Conservation (phyloP, 2,888 invertebrate species). For the Abrostola tripartita region DNA sequence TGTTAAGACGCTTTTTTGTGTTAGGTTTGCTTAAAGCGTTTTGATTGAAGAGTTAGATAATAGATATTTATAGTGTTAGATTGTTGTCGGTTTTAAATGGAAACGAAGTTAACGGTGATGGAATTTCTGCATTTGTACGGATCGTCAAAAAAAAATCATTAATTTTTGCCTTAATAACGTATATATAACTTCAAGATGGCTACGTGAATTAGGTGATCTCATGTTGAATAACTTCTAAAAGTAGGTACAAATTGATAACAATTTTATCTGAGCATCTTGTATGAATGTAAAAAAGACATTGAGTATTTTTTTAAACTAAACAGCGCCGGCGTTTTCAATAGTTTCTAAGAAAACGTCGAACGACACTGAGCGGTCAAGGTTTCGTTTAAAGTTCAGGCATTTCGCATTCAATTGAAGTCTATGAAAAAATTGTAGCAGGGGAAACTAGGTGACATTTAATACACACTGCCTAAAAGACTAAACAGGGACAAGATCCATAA, state of each 20-base stretch:
- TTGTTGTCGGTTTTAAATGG: constrained; percentile 18
- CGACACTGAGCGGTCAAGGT: neutral
- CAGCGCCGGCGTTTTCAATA: neutral
- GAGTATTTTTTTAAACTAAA: neutral
- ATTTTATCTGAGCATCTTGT: neutral
- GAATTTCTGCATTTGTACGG: neutral
- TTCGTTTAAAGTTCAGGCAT: neutral
- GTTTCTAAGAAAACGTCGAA: neutral
- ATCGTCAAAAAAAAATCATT: too few relatives aligned
- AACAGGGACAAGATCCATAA: too few relatives aligned
- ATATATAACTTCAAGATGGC: neutral
- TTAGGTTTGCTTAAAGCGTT: constrained; percentile 35
- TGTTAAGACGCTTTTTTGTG: constrained; percentile 58
- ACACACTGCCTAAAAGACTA: too few relatives aligned
- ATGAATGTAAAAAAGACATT: neutral
- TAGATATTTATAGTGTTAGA: constrained; percentile 34
- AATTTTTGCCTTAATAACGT: neutral
- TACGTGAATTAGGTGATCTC: too few relatives aligned
- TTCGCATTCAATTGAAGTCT: neutral
- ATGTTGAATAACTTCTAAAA: neutral
- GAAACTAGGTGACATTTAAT: neutral
- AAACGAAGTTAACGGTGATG: constrained; percentile 3
- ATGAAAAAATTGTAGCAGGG: neutral
- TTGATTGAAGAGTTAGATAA: constrained; percentile 36
- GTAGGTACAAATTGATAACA: neutral